phyloP scores from a whole-genome alignment of 1,140 invertebrate genomes.

The Drosophila bipectinata region DNA sequence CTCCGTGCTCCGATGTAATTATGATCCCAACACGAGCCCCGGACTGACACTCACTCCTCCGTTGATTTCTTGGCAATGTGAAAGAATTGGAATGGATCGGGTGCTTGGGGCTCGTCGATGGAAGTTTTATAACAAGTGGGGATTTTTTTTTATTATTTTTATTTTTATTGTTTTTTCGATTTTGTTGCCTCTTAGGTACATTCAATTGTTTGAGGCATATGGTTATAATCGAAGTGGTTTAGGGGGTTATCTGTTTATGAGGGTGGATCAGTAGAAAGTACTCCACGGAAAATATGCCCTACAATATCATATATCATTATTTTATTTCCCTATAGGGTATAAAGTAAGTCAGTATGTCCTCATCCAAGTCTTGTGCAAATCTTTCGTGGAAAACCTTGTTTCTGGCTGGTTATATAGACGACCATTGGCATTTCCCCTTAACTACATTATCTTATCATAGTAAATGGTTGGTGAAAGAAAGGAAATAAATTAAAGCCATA shows the following conservation, averaged over 20 bases:
- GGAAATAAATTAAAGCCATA: slow-evolving; percentile 26
- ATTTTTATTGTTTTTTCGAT: slow-evolving; percentile 1
- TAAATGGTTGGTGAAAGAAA: slow-evolving; percentile 3
- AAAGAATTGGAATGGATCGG: slow-evolving; percentile 34
- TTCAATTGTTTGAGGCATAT: slow-evolving; percentile 18
- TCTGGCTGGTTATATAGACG: slow-evolving; percentile 36
- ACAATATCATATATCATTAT: too few relatives aligned
- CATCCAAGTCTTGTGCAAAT: slow-evolving; percentile 33
- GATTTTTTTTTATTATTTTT: slow-evolving; percentile 27
- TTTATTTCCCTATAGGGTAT: slow-evolving; percentile 31
- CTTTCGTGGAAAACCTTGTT: slow-evolving; percentile 29
- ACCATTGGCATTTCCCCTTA: slow-evolving; percentile 34
- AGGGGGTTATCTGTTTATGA: slow-evolving; percentile 5
- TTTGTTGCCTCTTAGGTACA: slow-evolving; percentile 9
- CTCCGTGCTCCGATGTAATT: slow-evolving; percentile 47
- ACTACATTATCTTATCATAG: slow-evolving; percentile 42
- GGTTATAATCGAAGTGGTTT: neutral
- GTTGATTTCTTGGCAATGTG: slow-evolving; percentile 21
- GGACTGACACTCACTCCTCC: slow-evolving; percentile 26
- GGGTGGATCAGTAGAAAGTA: slow-evolving; percentile 12
- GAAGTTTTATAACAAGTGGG: slow-evolving; percentile 35
- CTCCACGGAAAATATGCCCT: too few relatives aligned
- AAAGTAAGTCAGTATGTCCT: slow-evolving; percentile 23
- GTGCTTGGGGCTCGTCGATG: slow-evolving; percentile 25
- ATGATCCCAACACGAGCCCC: slow-evolving; percentile 36